Percentiles rank a stretch among this genome's conserved stretches.
Evolutionary conservation across 1,140 invertebrate species (phyloP).

Genomic region (Leptestheria dahalacensis): DNA sequence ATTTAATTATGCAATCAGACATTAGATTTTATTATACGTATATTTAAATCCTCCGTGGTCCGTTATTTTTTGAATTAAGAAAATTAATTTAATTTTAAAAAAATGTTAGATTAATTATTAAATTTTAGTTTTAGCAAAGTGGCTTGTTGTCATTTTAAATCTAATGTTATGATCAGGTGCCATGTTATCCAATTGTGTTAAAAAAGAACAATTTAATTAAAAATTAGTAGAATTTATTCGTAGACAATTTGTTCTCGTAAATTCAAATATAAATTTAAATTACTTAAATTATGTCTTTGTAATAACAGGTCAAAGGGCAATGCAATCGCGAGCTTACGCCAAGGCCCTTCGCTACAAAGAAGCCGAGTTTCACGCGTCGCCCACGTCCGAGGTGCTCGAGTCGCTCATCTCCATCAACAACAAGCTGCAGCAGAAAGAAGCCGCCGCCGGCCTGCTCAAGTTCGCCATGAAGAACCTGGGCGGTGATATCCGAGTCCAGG

Average conservation of each 20-base stretch:
- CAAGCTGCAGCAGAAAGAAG: slow-evolving; percentile 95
- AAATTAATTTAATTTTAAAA: slow-evolving; percentile 2
- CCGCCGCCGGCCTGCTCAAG: slow-evolving; percentile 73
- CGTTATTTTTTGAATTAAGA: not conserved
- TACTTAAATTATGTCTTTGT: not conserved
- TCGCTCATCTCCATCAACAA: slow-evolving; percentile 95
- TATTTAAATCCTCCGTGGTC: not conserved
- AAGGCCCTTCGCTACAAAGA: slow-evolving; percentile 99
- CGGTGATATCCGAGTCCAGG: slow-evolving; percentile 52
- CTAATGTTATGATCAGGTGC: too few species aligned
- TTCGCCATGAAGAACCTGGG: slow-evolving; percentile 72
- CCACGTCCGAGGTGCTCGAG: slow-evolving; percentile 72
- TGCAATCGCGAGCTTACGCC: slow-evolving; percentile 69
- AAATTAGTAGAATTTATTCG: not conserved
- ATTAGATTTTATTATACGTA: too few species aligned
- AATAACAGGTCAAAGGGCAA: slow-evolving; percentile 49
- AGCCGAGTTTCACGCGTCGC: slow-evolving; percentile 67
- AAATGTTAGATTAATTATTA: slow-evolving; percentile 6
- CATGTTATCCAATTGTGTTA: too few species aligned
- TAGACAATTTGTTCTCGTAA: not conserved
- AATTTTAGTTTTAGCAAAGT: too few species aligned
- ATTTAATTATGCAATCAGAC: not conserved
- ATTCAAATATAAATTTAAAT: not conserved
- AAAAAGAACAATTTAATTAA: not conserved
- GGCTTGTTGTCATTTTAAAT: too few species aligned